Percentiles rank a stretch among this genome's conserved stretches.
phyloP scores from a whole-genome alignment of 2,113 vertebrate species.

The Caretta caretta region DNA sequence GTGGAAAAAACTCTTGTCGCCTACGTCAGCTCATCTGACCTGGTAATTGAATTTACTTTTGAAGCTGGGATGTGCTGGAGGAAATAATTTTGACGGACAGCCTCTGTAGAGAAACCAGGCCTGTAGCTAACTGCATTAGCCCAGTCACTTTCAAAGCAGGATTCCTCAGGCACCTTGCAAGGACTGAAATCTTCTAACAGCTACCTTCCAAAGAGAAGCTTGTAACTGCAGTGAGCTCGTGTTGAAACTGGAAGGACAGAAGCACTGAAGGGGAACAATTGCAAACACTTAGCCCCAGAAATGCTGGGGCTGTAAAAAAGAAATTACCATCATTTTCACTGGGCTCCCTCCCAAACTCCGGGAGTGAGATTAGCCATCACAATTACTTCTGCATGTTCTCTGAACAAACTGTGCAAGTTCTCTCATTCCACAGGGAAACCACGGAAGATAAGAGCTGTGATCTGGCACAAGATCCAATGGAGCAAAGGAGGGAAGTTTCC shows the following conservation, averaged over 20 bases:
- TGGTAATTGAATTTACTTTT: background rate
- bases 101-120: background rate
- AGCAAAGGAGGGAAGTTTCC: constrained; percentile 39
- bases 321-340: background rate
- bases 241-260: background rate
- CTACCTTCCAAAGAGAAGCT: background rate
- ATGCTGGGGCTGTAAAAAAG: background rate
- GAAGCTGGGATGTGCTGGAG: background rate
- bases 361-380: background rate
- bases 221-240: background rate
- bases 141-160: background rate
- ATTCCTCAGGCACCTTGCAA: background rate
- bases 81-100: background rate
- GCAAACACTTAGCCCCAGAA: background rate
- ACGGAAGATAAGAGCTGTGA: constrained; percentile 27
- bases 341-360: background rate
- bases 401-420: constrained; percentile 56
- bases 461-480: constrained; percentile 25
- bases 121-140: accelerated
- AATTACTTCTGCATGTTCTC: constrained; percentile 31
- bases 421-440: background rate
- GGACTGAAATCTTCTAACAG: background rate
- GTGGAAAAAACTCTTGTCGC: background rate
- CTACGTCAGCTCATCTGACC: accelerated
- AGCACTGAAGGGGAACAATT: background rate